Conservation (phyloP, 2,113 vertebrate species). For the Strigops habroptila region DNA sequence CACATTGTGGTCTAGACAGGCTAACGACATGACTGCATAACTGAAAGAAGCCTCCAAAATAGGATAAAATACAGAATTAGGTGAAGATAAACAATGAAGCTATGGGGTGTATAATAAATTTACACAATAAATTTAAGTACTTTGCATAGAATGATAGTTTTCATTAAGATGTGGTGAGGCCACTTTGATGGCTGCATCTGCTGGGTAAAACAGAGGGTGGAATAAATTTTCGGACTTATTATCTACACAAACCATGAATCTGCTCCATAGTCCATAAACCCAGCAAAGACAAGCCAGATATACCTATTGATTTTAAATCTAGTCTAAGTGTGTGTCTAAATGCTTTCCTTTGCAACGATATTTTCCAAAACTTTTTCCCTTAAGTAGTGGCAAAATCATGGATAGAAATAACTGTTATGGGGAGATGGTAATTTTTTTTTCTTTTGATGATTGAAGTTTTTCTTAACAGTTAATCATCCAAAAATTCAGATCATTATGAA, state of each 20-base stretch:
- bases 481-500: background rate
- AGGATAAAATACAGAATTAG: background rate
- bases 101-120: background rate
- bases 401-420: background rate
- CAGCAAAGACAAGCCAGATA: background rate
- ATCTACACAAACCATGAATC: background rate
- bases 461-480: background rate
- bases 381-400: background rate
- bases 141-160: background rate
- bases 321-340: background rate
- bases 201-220: background rate
- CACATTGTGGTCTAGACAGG: constrained; percentile 35
- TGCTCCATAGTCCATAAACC: background rate
- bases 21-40: background rate
- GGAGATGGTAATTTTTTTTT: background rate
- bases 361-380: background rate
- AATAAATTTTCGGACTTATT: background rate
- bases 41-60: background rate
- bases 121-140: background rate
- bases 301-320: background rate
- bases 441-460: background rate
- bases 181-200: background rate
- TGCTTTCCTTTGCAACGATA: background rate
- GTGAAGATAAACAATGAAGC: background rate
- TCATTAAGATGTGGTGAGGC: background rate